Conservation (phyloP, 2,797 vertebrate genomes). For the Chanos chanos region DNA sequence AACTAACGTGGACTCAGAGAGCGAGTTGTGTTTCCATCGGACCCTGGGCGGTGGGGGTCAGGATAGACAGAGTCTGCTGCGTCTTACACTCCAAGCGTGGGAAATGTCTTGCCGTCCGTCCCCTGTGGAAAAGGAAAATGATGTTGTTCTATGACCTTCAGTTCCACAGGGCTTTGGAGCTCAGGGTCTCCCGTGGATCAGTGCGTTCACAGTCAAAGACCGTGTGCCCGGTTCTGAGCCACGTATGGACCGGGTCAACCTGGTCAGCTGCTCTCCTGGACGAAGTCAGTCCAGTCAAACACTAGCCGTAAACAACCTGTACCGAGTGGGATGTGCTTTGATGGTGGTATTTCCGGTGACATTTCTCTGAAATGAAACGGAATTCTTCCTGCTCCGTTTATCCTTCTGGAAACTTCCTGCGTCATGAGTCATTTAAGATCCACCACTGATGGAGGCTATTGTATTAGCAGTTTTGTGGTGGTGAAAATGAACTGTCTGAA, state of each 20-base stretch:
- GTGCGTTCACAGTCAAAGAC: constrained; percentile 31
- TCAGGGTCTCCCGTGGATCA: constrained; percentile 45
- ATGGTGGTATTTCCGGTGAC: too few species aligned
- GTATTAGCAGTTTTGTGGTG: too few species aligned
- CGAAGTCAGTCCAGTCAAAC: too few species aligned
- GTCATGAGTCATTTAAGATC: too few species aligned
- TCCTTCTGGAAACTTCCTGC: too few species aligned
- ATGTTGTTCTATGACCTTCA: constrained; percentile 60
- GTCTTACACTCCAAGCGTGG: constrained; percentile 63
- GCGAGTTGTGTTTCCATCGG: constrained; percentile 14
- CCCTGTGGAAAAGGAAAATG: constrained; percentile 61
- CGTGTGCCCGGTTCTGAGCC: constrained; percentile 21
- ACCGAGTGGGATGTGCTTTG: too few species aligned
- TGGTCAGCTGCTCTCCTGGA: not conserved
- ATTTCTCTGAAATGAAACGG: too few species aligned
- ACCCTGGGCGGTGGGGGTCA: constrained; percentile 6
- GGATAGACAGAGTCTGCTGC: constrained; percentile 28
- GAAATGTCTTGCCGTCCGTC: constrained; percentile 61
- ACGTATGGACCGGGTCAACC: constrained; percentile 16
- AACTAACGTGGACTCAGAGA: not conserved
- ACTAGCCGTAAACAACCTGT: too few species aligned
- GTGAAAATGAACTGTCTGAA: too few species aligned
- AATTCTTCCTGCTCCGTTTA: too few species aligned
- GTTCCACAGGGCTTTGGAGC: constrained; percentile 56
- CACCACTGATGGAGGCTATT: too few species aligned